Conservation (phyloP, 2,113 vertebrate genomes). For the Callithrix jacchus region DNA sequence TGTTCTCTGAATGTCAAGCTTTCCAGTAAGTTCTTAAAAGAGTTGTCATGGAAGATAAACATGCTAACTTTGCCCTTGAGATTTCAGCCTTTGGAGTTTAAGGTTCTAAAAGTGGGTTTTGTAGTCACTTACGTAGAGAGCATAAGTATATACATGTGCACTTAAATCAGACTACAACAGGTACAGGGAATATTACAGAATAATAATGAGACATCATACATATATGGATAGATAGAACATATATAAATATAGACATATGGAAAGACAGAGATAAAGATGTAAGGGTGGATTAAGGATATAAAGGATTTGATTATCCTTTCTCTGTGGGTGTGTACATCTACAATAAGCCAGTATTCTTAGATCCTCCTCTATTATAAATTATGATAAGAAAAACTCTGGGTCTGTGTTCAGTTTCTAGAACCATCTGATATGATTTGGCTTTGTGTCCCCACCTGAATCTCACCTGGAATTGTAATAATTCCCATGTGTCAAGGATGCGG, state of each 20-base stretch:
- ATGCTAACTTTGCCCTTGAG: neutral
- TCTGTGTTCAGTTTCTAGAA: neutral
- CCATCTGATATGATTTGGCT: neutral
- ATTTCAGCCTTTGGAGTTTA: neutral
- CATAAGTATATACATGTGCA: neutral
- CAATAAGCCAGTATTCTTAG: neutral
- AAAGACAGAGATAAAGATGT: neutral
- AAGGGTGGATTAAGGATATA: neutral
- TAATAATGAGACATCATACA: neutral
- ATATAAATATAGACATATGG: neutral
- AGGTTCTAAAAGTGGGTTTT: neutral
- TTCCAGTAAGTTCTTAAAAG: neutral
- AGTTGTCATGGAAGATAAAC: neutral
- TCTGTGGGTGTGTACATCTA: neutral
- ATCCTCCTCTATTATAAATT: neutral
- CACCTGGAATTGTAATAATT: too few relatives aligned
- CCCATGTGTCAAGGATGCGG: too few relatives aligned
- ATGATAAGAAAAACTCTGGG: neutral
- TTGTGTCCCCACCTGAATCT: too few relatives aligned
- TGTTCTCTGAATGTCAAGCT: neutral
- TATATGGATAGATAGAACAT: neutral
- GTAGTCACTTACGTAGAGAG: neutral
- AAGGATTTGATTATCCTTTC: neutral
- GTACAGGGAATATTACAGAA: neutral
- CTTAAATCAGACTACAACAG: neutral